These are phyloP conservation scores for Cyphomyrus plagiostoma DNA, from an alignment of 2,113 vertebrate genomes.

Conservation along the genomic window DNA sequence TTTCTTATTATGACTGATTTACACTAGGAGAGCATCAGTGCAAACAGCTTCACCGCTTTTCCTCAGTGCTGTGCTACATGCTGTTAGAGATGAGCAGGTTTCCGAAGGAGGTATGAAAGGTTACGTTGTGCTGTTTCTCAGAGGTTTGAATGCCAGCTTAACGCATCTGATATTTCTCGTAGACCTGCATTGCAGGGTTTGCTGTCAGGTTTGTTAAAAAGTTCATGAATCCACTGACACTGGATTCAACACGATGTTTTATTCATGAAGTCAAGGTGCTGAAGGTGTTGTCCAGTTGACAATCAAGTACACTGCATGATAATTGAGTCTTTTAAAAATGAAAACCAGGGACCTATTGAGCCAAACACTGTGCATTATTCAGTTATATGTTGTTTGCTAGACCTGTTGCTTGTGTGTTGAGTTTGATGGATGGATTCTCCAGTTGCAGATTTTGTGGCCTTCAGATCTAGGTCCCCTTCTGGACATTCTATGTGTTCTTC, in stretches of 20 bases:
- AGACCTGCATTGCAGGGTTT: neutral
- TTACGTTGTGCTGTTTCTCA: neutral
- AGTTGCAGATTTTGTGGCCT: neutral
- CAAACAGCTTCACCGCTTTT: neutral
- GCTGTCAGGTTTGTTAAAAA: neutral
- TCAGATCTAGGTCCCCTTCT: neutral
- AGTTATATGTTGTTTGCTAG: neutral
- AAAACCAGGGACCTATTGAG: neutral
- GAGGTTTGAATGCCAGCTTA: neutral
- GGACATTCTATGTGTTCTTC: neutral
- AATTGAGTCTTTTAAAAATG: neutral
- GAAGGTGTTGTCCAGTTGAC: neutral
- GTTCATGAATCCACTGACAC: neutral
- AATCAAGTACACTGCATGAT: neutral
- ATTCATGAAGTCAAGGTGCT: neutral
- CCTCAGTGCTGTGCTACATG: neutral
- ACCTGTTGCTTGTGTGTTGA: neutral
- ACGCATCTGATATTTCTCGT: neutral
- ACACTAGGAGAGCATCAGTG: neutral
- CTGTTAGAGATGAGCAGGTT: neutral
- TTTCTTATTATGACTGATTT: neutral
- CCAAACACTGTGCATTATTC: neutral
- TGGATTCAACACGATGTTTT: neutral
- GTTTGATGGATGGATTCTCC: neutral
- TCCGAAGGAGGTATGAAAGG: neutral